Conservation (phyloP, 2,888 invertebrate genomes). For the Torymus texanus region DNA sequence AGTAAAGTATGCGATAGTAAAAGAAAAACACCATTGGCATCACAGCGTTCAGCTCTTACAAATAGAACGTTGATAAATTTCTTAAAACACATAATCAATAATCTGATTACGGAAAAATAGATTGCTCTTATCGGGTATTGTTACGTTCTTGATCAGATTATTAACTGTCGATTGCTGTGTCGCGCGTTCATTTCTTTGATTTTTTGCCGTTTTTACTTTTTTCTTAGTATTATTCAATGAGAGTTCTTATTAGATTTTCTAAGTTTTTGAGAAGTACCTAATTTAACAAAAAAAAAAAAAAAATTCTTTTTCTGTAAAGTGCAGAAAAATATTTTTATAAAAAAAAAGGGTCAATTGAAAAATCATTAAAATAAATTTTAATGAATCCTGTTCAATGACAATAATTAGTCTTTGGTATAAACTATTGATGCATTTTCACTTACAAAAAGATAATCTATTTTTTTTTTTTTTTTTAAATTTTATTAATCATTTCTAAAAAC, state of each 20-base stretch:
- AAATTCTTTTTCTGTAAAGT: too few relatives aligned
- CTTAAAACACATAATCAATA: background rate
- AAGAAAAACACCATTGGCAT: background rate
- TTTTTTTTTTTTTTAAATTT: too few relatives aligned
- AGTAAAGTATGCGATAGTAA: background rate
- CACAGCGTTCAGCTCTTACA: constrained; percentile 24
- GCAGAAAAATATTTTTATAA: too few relatives aligned
- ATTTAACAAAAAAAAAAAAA: too few relatives aligned
- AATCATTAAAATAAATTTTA: too few relatives aligned
- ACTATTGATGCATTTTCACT: too few relatives aligned
- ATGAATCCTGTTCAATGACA: too few relatives aligned
- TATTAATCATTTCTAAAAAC: too few relatives aligned
- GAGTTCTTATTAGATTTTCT: background rate
- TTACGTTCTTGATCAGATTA: constrained; percentile 1
- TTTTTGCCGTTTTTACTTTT: constrained; percentile 48
- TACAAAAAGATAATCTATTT: too few relatives aligned
- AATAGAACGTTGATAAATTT: constrained; percentile 28
- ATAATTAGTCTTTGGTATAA: too few relatives aligned
- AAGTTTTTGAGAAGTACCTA: background rate
- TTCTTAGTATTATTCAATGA: constrained; percentile 49
- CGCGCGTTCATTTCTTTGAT: constrained; percentile 36
- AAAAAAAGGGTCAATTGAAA: too few relatives aligned
- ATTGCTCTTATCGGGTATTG: constrained; percentile 6
- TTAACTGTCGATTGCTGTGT: constrained; percentile 39
- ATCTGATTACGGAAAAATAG: constrained; percentile 18